A percentile compares a stretch with the other conserved stretches of the same genome.
Evolutionary conservation across 2,797 vertebrate genomes (phyloP).

Genomic region (Pipistrellus pygmaeus): DNA sequence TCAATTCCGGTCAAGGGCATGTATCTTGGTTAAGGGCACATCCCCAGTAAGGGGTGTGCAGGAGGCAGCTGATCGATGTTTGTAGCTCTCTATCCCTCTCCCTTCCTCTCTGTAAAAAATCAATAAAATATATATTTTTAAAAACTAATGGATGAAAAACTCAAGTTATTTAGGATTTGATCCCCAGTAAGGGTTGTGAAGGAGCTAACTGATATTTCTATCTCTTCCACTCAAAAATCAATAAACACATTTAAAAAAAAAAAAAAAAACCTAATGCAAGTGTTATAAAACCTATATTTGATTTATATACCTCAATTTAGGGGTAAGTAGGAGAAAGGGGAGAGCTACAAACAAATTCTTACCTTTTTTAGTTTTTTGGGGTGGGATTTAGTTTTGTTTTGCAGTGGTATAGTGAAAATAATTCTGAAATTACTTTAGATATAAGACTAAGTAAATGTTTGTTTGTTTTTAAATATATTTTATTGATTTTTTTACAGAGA

Average conservation of each 20-base stretch:
- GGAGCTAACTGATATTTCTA: not conserved
- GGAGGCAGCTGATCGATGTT: too few species aligned
- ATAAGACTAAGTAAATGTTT: not conserved
- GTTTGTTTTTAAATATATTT: not conserved
- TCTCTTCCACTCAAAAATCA: not conserved
- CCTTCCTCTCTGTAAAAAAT: too few species aligned
- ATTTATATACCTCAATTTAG: not conserved
- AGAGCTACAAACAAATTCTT: slow-evolving; percentile 23
- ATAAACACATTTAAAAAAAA: too few species aligned
- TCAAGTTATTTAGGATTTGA: not conserved
- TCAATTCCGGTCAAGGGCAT: too few species aligned
- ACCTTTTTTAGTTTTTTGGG: not conserved
- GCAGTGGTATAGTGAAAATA: not conserved
- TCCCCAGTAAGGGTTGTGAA: not conserved
- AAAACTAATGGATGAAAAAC: not conserved
- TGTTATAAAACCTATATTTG: not conserved
- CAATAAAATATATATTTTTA: not conserved
- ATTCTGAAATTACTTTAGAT: slow-evolving; percentile 30
- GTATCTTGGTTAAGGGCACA: too few species aligned
- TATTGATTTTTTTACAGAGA: too few species aligned
- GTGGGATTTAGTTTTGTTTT: not conserved
- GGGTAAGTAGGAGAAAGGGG: not conserved
- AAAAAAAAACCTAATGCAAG: not conserved
- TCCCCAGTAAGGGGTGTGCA: too few species aligned
- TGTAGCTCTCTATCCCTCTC: too few species aligned